Percentiles rank a stretch among this genome's conserved stretches.
Evolutionary conservation across 64 coral and sea anemone genomes (phyloP).

Genomic region (Actinia equina): DNA sequence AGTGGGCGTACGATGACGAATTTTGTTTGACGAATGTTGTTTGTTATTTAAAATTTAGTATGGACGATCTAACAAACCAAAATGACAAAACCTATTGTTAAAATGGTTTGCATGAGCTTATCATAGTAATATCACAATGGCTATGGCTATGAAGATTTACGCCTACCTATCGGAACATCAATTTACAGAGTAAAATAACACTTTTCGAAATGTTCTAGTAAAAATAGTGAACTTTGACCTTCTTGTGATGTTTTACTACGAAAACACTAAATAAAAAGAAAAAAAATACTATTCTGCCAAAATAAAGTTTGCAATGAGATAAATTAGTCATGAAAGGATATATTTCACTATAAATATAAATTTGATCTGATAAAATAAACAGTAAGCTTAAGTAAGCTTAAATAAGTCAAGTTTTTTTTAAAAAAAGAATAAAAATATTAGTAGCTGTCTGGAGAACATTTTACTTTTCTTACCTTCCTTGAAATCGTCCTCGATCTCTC

Average conservation of each 20-base stretch:
- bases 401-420: no score
- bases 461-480: conserved; percentile 65
- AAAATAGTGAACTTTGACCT: not conserved
- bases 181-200: not conserved
- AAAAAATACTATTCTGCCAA: not conserved
- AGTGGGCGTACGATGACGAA: no score
- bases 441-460: not conserved
- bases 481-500: conserved; percentile 90
- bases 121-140: no score
- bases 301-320: no score
- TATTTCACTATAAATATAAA: no score
- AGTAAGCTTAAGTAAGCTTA: not conserved
- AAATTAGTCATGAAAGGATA: no score
- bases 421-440: not conserved
- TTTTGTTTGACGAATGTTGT: no score
- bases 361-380: not conserved
- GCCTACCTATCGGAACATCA: not conserved
- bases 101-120: no score
- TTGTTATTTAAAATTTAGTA: no score
- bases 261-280: not conserved
- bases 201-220: not conserved
- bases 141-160: no score
- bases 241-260: not conserved
- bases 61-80: no score
- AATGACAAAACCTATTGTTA: no score